Evolutionary conservation across 2,113 vertebrate species (phyloP).

Genomic region (Notechis scutatus): DNA sequence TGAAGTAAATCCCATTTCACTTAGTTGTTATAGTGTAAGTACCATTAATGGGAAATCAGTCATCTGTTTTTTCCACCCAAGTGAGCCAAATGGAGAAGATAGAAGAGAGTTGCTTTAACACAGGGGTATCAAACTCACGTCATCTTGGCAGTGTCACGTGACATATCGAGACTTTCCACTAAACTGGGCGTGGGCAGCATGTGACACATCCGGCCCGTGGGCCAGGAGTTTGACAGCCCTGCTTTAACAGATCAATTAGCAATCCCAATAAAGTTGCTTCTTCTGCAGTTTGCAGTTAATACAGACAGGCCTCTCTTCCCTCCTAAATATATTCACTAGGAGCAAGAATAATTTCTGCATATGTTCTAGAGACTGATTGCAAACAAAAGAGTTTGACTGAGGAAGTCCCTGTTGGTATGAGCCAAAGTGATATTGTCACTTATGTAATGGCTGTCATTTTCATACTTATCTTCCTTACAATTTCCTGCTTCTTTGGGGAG

Average conservation of each 20-base stretch:
- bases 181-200: too few species aligned
- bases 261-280: conserved; percentile 9
- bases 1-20: neutral
- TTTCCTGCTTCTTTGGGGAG: neutral
- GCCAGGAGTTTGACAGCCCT: too few species aligned
- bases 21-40: neutral
- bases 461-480: neutral
- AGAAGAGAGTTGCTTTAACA: conserved; percentile 15
- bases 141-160: too few species aligned
- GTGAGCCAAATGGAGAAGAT: neutral
- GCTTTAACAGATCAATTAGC: conserved; percentile 7
- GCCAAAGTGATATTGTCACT: neutral
- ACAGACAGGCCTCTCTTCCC: neutral
- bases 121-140: too few species aligned
- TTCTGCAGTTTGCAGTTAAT: neutral
- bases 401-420: neutral
- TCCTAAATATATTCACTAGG: neutral
- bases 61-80: neutral
- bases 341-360: neutral
- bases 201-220: too few species aligned
- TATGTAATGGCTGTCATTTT: neutral
- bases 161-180: too few species aligned
- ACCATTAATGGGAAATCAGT: neutral
- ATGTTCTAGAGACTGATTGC: neutral
- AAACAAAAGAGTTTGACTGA: neutral